Evolutionary conservation across 2,888 invertebrate genomes (phyloP).

Genomic region (Drosophila pseudotakahashii): DNA sequence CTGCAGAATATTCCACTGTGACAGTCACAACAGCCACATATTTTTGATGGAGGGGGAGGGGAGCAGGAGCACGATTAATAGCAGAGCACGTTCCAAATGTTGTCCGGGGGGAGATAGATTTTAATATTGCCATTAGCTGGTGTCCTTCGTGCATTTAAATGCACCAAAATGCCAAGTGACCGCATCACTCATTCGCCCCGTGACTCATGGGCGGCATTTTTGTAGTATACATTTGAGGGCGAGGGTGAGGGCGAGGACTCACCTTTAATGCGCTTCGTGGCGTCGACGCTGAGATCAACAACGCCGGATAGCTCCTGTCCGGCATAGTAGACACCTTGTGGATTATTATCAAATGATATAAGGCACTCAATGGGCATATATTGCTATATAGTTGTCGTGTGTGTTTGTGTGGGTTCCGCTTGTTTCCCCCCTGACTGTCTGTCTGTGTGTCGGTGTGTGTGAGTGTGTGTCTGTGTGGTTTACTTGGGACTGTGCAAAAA

Average conservation of each 20-base stretch:
- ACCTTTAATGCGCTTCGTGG: slow-evolving; percentile 84
- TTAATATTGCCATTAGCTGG: slow-evolving; percentile 52
- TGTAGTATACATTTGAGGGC: slow-evolving; percentile 5
- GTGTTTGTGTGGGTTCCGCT: slow-evolving; percentile 29
- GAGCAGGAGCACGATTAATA: slow-evolving; percentile 54
- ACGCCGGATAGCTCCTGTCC: slow-evolving; percentile 84
- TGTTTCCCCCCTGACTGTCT: slow-evolving; percentile 1
- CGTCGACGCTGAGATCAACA: slow-evolving; percentile 84
- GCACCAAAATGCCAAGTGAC: slow-evolving; percentile 26
- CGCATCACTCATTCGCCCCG: slow-evolving; percentile 58
- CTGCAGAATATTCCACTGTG: slow-evolving; percentile 25
- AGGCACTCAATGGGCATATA: slow-evolving; percentile 85
- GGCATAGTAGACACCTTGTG: slow-evolving; percentile 84
- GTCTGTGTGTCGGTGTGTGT: slow-evolving; percentile 11
- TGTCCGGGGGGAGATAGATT: slow-evolving; percentile 27
- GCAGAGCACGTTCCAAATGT: slow-evolving; percentile 56
- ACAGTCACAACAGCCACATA: slow-evolving; percentile 22
- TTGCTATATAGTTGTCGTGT: slow-evolving; percentile 61
- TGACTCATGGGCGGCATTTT: slow-evolving; percentile 52
- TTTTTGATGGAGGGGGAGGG: not conserved
- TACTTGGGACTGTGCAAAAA: slow-evolving; percentile 64
- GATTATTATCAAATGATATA: slow-evolving; percentile 84
- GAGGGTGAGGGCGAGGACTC: slow-evolving; percentile 26
- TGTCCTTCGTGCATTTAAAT: slow-evolving; percentile 62
- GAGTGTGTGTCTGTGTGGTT: slow-evolving; percentile 22